Base-by-base conservation (phyloP, 2,797 vertebrate genomes). In the Apogon hyalosoma region DNA sequence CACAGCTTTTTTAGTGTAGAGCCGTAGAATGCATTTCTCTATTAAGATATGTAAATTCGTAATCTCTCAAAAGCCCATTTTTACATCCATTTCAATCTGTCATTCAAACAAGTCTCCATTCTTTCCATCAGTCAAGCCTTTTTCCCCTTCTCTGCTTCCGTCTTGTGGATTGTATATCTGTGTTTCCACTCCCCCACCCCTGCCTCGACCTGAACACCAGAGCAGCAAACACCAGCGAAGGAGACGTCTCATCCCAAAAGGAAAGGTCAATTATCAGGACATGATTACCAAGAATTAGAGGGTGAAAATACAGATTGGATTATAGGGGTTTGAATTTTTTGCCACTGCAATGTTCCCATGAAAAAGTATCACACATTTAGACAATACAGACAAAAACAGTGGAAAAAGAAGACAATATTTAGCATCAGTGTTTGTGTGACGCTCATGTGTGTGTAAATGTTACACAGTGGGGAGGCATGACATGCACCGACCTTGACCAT, bases 281-380 rank as follows among this genome's bases (percentile, higher is more conserved):
- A 93, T 94, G 95, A 95, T 95, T 95, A 95, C 72, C 74, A 94
- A 92, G 94, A 95, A 95, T 95, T 95, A 95, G 94, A 94, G 92
- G 93, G 93, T 94, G 66, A 69, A 77, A 80, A 79, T 63, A 63
- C 68, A 76, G 83, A 81, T 80, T 65, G 78, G 80, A 83, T 80
- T 68, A 67, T 69, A 49, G 19, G 11, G 3, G 46, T 74, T 69
- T 67, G 40, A 43, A 63, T 53, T 59, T 24, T 24, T 24, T 24
- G 21, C 4, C 21, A 24, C 21, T 24, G 21, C 21, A 24, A 24
- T 24, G 4, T 24, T 24, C 21, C 21, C 21, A 24, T 24, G 21
- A 24, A 24, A 24, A 24, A 24, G 21, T 24, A 4, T 24, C 21
- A 24, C 21, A 24, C 4, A 24, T 24, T 24, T 24, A 24, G 21